Percentiles rank a stretch among this genome's conserved stretches.
These are phyloP conservation scores for Chymomyza costata DNA, from an alignment of 1,140 invertebrate species.

Conservation along the genomic window DNA sequence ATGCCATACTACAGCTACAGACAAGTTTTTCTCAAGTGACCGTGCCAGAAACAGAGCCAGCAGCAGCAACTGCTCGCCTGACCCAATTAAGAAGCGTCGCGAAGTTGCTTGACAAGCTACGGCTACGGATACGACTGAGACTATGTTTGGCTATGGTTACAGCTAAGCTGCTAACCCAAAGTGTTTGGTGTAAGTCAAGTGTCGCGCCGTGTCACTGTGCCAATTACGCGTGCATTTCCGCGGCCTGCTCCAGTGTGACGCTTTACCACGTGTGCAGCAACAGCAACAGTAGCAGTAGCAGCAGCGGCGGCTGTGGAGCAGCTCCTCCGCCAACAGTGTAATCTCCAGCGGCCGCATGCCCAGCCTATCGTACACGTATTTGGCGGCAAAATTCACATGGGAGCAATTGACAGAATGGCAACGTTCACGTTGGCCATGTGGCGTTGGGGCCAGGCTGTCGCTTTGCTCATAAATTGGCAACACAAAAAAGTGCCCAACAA, in stretches of 20 bases:
- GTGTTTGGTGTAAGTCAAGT: constrained; percentile 25
- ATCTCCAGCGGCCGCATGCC: neutral
- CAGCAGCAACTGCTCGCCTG: constrained; percentile 38
- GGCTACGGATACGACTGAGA: neutral
- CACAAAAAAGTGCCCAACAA: constrained; percentile 36
- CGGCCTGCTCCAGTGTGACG: constrained; percentile 33
- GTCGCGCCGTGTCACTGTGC: constrained; percentile 57
- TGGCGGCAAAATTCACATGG: constrained; percentile 62
- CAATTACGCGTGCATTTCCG: constrained; percentile 69
- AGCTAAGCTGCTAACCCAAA: too few species aligned
- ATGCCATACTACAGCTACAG: too few species aligned
- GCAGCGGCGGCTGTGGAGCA: constrained; percentile 4
- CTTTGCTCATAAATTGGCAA: constrained; percentile 64
- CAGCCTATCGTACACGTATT: constrained; percentile 39
- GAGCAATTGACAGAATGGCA: constrained; percentile 73
- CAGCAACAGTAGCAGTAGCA: neutral
- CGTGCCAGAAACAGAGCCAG: neutral
- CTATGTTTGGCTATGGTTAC: neutral
- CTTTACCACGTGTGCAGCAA: constrained; percentile 1
- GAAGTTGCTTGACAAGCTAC: constrained; percentile 5
- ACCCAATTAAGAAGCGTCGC: constrained; percentile 54
- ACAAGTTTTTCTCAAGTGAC: constrained; percentile 52
- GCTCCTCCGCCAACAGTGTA: too few species aligned
- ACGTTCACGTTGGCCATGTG: constrained; percentile 24
- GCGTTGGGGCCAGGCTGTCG: constrained; percentile 41